Percentiles rank a stretch among this genome's conserved stretches.
Evolutionary conservation across 2,797 vertebrate species (phyloP).

Genomic region (Pseudomugil gertrudae): DNA sequence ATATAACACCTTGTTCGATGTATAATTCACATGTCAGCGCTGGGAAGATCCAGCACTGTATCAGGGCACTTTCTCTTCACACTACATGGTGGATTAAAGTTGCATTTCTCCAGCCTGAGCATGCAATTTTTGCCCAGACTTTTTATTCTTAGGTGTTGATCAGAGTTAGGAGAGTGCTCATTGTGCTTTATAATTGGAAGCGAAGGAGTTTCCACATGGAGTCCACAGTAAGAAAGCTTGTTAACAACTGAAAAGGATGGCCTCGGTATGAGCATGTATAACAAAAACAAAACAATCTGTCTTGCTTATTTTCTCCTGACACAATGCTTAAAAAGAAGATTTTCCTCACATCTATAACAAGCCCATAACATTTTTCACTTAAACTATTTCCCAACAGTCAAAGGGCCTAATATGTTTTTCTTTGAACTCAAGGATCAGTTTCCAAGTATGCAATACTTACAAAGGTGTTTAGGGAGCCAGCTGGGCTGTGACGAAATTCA

Average conservation of each 20-base stretch:
- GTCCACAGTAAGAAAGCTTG: background rate
- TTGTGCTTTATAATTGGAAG: background rate
- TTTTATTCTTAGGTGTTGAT: background rate
- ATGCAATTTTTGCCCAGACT: background rate
- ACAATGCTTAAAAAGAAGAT: background rate
- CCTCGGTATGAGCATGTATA: background rate
- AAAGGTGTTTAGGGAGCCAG: no score
- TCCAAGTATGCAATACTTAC: no score
- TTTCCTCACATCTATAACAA: background rate
- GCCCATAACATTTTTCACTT: background rate
- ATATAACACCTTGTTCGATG: background rate
- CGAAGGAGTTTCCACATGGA: background rate
- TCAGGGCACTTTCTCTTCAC: no score
- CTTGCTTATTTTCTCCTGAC: background rate
- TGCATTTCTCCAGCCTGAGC: background rate
- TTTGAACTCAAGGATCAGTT: no score
- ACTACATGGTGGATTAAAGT: background rate
- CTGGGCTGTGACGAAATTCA: no score
- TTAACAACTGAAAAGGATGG: background rate
- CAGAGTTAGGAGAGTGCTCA: background rate
- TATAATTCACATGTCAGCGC: background rate
- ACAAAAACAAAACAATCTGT: background rate
- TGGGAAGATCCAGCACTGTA: background rate
- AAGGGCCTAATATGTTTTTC: no score
- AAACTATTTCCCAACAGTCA: no score